Evolutionary conservation across 2,797 vertebrate genomes (phyloP).

Genomic region (Botia kubotai): DNA sequence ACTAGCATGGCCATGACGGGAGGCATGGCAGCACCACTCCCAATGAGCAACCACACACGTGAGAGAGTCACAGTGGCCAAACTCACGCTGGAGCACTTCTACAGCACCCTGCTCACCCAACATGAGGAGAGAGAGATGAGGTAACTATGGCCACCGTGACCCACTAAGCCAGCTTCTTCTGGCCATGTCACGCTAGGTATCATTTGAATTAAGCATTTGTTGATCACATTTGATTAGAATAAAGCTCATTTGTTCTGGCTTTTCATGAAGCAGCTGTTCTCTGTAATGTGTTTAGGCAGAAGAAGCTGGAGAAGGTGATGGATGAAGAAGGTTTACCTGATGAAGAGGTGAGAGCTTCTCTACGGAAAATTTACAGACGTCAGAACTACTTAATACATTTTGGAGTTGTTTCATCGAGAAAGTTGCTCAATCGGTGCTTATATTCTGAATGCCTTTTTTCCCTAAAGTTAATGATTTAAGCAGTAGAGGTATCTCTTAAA

Average conservation of each 20-base stretch:
- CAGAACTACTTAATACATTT: background rate
- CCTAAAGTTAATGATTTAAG: too few relatives aligned
- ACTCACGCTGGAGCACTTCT: constrained; percentile 97
- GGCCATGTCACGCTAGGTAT: background rate
- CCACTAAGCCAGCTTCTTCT: background rate
- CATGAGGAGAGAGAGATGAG: constrained; percentile 98
- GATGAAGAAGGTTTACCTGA: constrained; percentile 96
- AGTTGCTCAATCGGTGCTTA: background rate
- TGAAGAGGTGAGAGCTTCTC: constrained; percentile 84
- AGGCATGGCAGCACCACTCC: constrained; percentile 88
- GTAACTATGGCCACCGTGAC: constrained; percentile 67
- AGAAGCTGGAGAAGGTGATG: constrained; percentile 98
- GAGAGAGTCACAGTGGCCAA: constrained; percentile 98
- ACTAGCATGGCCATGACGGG: constrained; percentile 96
- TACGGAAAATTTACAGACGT: too few relatives aligned
- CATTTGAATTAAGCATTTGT: background rate
- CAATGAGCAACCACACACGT: constrained; percentile 99
- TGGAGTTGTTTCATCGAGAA: too few relatives aligned
- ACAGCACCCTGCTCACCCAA: constrained; percentile 95
- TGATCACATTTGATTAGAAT: constrained; percentile 12
- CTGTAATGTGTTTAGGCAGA: constrained; percentile 82
- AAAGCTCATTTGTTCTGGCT: background rate
- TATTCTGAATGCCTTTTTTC: background rate
- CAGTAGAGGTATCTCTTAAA: too few relatives aligned
- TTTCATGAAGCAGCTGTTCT: background rate